Conservation (phyloP, 2,888 invertebrate species). For the Ectemnius lituratus region DNA sequence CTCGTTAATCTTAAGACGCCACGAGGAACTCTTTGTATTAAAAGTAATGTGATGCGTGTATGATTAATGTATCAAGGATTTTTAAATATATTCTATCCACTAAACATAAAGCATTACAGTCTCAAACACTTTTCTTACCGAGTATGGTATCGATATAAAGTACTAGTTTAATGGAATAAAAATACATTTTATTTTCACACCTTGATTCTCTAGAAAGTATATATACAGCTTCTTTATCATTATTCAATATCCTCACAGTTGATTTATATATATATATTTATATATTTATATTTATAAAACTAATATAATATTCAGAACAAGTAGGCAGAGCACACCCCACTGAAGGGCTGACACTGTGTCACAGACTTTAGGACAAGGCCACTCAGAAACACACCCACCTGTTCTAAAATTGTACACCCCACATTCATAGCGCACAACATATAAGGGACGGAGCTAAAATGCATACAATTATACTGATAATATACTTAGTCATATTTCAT, state of each 20-base stretch:
- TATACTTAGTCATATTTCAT: constrained; percentile 49
- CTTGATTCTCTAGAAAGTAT: constrained; percentile 77
- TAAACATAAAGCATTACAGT: background rate
- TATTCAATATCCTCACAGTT: constrained; percentile 69
- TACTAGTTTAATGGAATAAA: constrained; percentile 72
- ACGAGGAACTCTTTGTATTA: constrained; percentile 34
- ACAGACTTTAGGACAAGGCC: constrained; percentile 73
- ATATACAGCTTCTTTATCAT: constrained; percentile 75
- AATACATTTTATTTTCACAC: constrained; percentile 78
- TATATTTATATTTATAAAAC: constrained; percentile 70
- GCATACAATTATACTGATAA: constrained; percentile 64
- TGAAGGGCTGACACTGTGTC: constrained; percentile 65
- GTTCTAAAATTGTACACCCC: constrained; percentile 56
- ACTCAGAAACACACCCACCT: constrained; percentile 69
- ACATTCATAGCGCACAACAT: constrained; percentile 58
- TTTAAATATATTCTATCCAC: constrained; percentile 31
- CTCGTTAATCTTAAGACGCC: constrained; percentile 15
- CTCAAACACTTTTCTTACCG: background rate
- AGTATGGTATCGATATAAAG: background rate
- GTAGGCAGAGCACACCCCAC: constrained; percentile 69
- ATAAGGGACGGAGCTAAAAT: constrained; percentile 75
- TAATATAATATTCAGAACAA: constrained; percentile 72
- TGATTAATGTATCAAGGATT: constrained; percentile 36
- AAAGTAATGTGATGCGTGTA: constrained; percentile 32
- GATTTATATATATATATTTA: constrained; percentile 57